A percentile compares a stretch with the other conserved stretches of the same genome.
phyloP scores from a whole-genome alignment of 2,113 vertebrate species.

The Puma concolor region DNA sequence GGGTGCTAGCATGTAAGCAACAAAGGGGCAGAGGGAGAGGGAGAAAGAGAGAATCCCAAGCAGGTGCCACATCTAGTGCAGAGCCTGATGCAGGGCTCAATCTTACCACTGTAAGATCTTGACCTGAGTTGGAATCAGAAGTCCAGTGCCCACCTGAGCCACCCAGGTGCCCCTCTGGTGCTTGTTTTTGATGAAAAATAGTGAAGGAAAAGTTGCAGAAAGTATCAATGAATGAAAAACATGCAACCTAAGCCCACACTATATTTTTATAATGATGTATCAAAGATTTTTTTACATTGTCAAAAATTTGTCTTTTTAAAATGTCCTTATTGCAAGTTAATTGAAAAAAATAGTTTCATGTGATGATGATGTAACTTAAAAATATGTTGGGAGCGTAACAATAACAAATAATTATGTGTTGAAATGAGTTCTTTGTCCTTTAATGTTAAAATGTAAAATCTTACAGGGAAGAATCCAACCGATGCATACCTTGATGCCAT shows the following conservation, averaged over 20 bases:
- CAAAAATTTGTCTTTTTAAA: neutral
- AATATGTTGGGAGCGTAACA: neutral
- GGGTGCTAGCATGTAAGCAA: neutral
- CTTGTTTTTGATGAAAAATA: slow-evolving; percentile 16
- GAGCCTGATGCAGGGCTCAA: neutral
- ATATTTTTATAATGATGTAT: neutral
- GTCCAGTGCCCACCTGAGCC: neutral
- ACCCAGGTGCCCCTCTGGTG: neutral
- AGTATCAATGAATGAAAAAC: neutral
- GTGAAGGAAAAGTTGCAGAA: neutral
- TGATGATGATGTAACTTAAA: neutral
- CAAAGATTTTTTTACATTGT: neutral
- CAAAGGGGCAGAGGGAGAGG: neutral
- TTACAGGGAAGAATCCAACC: slow-evolving; percentile 94
- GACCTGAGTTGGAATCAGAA: neutral
- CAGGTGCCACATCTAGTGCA: neutral
- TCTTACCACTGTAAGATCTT: neutral
- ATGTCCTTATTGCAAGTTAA: neutral
- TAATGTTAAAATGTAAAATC: neutral
- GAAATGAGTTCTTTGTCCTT: neutral
- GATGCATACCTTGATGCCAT: slow-evolving; percentile 97
- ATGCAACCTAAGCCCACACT: neutral
- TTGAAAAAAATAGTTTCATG: slow-evolving; percentile 24
- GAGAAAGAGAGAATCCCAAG: no score
- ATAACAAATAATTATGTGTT: neutral